Evolutionary conservation across 2,113 vertebrate genomes (phyloP).

Genomic region (Microtus ochrogaster): DNA sequence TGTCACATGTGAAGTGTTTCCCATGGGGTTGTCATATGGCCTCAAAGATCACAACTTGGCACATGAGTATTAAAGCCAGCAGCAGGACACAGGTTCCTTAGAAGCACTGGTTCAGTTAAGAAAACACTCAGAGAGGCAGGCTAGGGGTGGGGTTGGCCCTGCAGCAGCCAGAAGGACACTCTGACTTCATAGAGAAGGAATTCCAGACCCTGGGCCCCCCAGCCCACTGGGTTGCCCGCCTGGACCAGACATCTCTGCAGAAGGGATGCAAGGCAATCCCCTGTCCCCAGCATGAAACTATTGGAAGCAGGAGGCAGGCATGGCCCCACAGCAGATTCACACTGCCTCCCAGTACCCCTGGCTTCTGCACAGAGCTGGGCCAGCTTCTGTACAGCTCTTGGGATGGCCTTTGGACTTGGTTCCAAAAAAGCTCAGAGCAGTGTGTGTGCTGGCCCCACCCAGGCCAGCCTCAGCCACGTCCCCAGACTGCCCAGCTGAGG

Average conservation of each 20-base stretch:
- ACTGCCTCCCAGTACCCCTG: not conserved
- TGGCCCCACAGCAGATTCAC: not conserved
- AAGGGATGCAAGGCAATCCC: not conserved
- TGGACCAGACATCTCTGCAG: not conserved
- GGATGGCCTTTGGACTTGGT: rapidly evolving
- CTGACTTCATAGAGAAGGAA: not conserved
- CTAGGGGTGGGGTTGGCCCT: not conserved
- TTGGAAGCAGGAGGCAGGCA: slow-evolving; percentile 66
- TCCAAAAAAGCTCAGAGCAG: not conserved
- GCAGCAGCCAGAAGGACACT: not conserved
- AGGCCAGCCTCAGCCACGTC: not conserved
- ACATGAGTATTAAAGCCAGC: rapidly evolving
- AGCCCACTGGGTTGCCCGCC: not conserved
- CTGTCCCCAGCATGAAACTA: not conserved
- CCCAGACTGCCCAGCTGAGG: not conserved
- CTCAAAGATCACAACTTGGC: rapidly evolving
- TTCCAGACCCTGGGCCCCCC: rapidly evolving
- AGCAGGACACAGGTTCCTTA: rapidly evolving
- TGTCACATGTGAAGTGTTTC: rapidly evolving
- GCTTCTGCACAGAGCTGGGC: not conserved
- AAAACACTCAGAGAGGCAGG: not conserved
- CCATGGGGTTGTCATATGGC: rapidly evolving
- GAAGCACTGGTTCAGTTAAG: rapidly evolving
- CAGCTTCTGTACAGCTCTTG: not conserved
- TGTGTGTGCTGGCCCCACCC: not conserved